Evolutionary conservation across 2,888 invertebrate genomes (phyloP).

Genomic region (Conomelus anceps): DNA sequence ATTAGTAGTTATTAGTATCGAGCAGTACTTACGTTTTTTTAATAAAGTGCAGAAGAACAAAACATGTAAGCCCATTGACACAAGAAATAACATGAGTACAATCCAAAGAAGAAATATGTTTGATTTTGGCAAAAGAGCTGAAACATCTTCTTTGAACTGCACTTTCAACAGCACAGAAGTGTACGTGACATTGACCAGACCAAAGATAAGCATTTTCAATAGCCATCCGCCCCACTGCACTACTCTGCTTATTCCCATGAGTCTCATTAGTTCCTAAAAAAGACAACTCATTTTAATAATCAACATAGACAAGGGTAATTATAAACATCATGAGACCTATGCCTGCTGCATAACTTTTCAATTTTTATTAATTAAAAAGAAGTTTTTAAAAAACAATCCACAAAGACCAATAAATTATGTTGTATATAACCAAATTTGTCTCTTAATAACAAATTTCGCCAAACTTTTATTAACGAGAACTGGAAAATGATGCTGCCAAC

Average conservation of each 20-base stretch:
- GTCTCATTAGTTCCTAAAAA: constrained; percentile 50
- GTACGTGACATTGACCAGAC: constrained; percentile 56
- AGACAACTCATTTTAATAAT: not conserved
- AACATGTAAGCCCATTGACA: constrained; percentile 38
- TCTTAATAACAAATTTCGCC: too few relatives aligned
- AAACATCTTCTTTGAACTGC: constrained; percentile 32
- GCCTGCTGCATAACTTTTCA: too few relatives aligned
- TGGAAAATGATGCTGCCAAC: too few relatives aligned
- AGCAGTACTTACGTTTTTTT: constrained; percentile 41
- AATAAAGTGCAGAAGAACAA: constrained; percentile 44
- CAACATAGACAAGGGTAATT: too few relatives aligned
- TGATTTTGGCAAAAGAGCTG: constrained; percentile 21
- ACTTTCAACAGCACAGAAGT: constrained; percentile 42
- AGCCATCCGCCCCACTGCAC: constrained; percentile 51
- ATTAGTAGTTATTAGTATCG: not conserved
- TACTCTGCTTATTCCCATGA: constrained; percentile 50
- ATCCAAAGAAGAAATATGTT: constrained; percentile 29
- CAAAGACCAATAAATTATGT: too few relatives aligned
- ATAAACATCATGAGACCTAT: too few relatives aligned
- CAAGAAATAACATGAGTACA: constrained; percentile 21
- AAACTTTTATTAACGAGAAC: too few relatives aligned
- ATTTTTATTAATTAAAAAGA: not conserved
- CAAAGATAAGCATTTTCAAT: constrained; percentile 44
- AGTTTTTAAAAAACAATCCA: too few relatives aligned
- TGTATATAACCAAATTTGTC: too few relatives aligned